These are phyloP conservation scores for Palloptera scutellata DNA, from an alignment of 2,888 invertebrate species.

Conservation along the genomic window DNA sequence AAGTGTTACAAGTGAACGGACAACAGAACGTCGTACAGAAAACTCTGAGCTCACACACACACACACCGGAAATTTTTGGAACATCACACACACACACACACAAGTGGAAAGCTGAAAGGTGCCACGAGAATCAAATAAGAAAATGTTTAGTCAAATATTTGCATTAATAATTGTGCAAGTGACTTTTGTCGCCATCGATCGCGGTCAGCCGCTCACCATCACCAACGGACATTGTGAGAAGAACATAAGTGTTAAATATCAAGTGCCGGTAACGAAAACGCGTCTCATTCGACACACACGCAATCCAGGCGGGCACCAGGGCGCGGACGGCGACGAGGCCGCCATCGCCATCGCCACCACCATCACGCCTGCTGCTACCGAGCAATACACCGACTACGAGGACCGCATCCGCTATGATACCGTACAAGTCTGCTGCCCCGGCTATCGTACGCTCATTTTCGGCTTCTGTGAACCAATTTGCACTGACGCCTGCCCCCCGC, in stretches of 20 bases:
- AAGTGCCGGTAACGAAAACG: constrained; percentile 50
- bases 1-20: neutral
- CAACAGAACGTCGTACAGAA: no score
- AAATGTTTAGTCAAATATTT: constrained; percentile 4
- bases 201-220: constrained; percentile 43
- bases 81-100: neutral
- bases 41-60: neutral
- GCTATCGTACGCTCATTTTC: constrained; percentile 53
- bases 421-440: constrained; percentile 51
- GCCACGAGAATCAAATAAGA: neutral
- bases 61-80: neutral
- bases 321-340: neutral
- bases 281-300: constrained; percentile 21
- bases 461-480: constrained; percentile 62
- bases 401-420: constrained; percentile 54
- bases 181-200: neutral
- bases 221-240: constrained; percentile 54
- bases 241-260: constrained; percentile 57
- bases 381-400: constrained; percentile 50
- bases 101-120: neutral
- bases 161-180: neutral
- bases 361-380: constrained; percentile 22
- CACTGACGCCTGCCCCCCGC: constrained; percentile 52
- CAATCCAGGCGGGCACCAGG: neutral
- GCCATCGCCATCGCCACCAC: constrained; percentile 20